Evolutionary conservation across 2,797 vertebrate species (phyloP), one percentile per base, ranked within the genome.

Genomic region (Pangasius krempfi): DNA sequence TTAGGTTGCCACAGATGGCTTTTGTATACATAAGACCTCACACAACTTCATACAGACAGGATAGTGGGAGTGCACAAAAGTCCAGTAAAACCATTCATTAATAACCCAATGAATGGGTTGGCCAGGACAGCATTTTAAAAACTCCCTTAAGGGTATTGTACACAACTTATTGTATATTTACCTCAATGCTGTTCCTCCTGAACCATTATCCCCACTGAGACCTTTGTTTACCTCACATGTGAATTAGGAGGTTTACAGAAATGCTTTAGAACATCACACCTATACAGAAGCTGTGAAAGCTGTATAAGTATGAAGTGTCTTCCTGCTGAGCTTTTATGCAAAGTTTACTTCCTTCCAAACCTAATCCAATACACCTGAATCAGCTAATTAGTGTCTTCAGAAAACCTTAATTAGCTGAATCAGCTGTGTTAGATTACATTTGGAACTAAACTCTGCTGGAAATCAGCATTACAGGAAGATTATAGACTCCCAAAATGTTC

Each of bases 1-100:
- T 92, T 60, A 75, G 88, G 89, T 73, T 89, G 85, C 84, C 84
- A 54, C 89, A 94, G 91, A 94, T 93, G 91, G 88, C 89, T 89
- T 47, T 54, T 92, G 89, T 91, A 90, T 91, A 91, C 87, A 86
- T 90, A 83, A 86, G 85, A n/a, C 58, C 72, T 88, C 78, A 89
- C 75, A 91, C 89, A 92, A 84, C 89, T 81, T 87, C 56, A 85
- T 88, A 88, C 70, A 91, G 82, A 88, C 80, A 78, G 44, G 82
- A 87, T 85, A 87, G 89, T 88, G 86, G 64, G 56, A 90, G 66
- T 79, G 60, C 93, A 93, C 92, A 90, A 18, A 47, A 62, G 30
- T 79, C 70, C 2, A 85, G 44, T 68, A 88, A 86, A 89, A 81
- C 64, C 84, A 80, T 58, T 56, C 54, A 58, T 30, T 1, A 80